Evolutionary conservation across 2,797 vertebrate genomes (phyloP).

Genomic region (Fistularia tabacaria): DNA sequence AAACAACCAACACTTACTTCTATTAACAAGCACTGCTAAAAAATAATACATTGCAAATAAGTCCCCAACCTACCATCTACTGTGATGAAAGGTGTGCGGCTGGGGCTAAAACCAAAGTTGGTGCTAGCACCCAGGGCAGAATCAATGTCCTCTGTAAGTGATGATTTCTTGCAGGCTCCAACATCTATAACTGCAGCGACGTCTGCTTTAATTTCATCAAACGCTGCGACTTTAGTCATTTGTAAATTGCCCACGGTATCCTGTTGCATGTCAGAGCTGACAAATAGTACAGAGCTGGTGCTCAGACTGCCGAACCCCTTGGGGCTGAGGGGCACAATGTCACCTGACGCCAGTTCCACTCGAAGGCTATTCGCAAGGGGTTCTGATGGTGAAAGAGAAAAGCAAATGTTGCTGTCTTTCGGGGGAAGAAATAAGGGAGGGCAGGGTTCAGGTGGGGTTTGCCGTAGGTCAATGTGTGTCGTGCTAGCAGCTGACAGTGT

Average conservation of each 20-base stretch:
- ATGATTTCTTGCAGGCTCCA: constrained; percentile 10
- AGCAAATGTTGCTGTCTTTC: constrained; percentile 38
- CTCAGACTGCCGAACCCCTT: constrained; percentile 32
- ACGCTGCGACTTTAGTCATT: constrained; percentile 9
- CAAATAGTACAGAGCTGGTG: constrained; percentile 3
- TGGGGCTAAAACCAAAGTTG: constrained; percentile 33
- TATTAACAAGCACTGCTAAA: neutral
- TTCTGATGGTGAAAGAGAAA: constrained; percentile 68
- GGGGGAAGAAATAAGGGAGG: constrained; percentile 47
- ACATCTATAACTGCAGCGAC: constrained; percentile 18
- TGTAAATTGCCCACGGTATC: constrained; percentile 5
- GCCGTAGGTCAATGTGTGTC: constrained; percentile 61
- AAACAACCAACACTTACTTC: too few relatives aligned
- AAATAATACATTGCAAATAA: neutral
- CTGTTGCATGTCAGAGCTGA: constrained; percentile 1
- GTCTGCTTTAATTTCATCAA: constrained; percentile 4
- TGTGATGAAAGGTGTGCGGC: constrained; percentile 42
- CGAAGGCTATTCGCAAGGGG: constrained; percentile 62
- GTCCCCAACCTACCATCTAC: constrained; percentile 72
- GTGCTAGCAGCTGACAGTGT: constrained; percentile 60
- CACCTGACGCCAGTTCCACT: constrained; percentile 55
- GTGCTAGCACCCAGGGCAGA: constrained; percentile 24
- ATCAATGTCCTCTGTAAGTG: constrained; percentile 5
- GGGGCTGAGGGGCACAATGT: constrained; percentile 60
- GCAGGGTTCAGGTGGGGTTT: constrained; percentile 37